Base-by-base conservation (phyloP, 2,113 vertebrate species). In the Stigmatopora argus region DNA sequence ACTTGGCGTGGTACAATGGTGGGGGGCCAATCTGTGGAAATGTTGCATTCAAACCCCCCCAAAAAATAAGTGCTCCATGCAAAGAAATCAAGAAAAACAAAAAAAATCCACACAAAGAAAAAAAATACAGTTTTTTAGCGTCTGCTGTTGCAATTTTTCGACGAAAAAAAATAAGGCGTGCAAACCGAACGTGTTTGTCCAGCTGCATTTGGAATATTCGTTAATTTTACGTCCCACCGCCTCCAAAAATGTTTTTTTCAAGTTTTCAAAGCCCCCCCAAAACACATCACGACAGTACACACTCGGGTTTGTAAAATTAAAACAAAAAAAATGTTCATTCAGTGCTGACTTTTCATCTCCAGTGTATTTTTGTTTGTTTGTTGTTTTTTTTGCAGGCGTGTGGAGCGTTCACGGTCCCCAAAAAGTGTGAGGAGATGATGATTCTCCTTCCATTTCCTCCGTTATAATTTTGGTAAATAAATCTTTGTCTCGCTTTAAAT, bases 31-130 rank as follows among this genome's bases (percentile, higher is more conserved):
- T 89, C 78, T 82, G 81, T 80, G 73, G 66, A 76, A 89, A 73
- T 83, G 82, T 64, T 52, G 57, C 64, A 73, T 74, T 72, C 77
- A 80, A 69, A 78, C 86, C 65, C 48, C 83, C 65, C 48, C 83
- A 87, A 83, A 89, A 86, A 15, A 87, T 90, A 92, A 91, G 89
- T 92, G 90, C 91, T 90, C 84, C 86, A 90, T 91, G 86, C 87
- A 87, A 88, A 81, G 26, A 63, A 83, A 85, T 78, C 31, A 72
- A 72, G 61, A 69, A 31, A 31, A 31, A 31, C 26, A 31, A 70
- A 76, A 69, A 70, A 65, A 80, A 66, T 75, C 64, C 68, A 51
- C 63, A 53, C 73, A 21, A 12, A 59, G 38, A n/a, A 17, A 4
- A 56, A 17, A 34, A 57, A 57, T 81, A 64, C 72, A 48, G 46